A percentile compares a stretch with the other conserved stretches of the same genome.
Conservation (phyloP, 2,888 invertebrate species). For the Polylopha cassiicola region DNA sequence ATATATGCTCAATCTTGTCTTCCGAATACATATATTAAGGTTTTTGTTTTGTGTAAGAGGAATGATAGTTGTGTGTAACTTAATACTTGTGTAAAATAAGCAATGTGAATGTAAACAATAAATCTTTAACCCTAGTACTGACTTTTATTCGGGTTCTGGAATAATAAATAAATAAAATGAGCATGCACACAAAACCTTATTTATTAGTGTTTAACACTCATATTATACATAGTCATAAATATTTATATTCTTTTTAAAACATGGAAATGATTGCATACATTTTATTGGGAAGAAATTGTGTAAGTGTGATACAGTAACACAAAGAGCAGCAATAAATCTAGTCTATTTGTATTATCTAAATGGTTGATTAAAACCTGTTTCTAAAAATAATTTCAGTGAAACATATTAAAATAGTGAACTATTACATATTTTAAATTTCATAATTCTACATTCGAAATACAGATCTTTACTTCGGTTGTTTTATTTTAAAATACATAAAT, state of each 20-base stretch:
- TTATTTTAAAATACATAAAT: slow-evolving; percentile 6
- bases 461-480: no score
- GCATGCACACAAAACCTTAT: slow-evolving; percentile 32
- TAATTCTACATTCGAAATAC: no score
- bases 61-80: slow-evolving; percentile 7
- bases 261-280: no score
- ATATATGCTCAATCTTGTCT: slow-evolving; percentile 16
- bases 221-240: slow-evolving; percentile 21
- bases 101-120: slow-evolving; percentile 15
- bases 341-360: no score
- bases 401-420: no score
- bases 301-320: no score
- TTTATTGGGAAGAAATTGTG: no score
- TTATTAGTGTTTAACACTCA: slow-evolving; percentile 36
- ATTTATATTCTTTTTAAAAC: slow-evolving; percentile 4
- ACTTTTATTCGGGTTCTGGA: slow-evolving; percentile 1
- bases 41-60: slow-evolving; percentile 5
- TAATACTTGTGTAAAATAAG: slow-evolving; percentile 8
- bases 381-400: no score
- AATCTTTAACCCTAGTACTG: slow-evolving; percentile 14
- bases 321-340: no score
- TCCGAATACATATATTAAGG: slow-evolving; percentile 3
- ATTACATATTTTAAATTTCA: no score
- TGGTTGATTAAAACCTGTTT: no score
- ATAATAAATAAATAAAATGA: slow-evolving; percentile 29